phyloP scores from a whole-genome alignment of 1,140 invertebrate genomes.

The Chlorops oryzae region DNA sequence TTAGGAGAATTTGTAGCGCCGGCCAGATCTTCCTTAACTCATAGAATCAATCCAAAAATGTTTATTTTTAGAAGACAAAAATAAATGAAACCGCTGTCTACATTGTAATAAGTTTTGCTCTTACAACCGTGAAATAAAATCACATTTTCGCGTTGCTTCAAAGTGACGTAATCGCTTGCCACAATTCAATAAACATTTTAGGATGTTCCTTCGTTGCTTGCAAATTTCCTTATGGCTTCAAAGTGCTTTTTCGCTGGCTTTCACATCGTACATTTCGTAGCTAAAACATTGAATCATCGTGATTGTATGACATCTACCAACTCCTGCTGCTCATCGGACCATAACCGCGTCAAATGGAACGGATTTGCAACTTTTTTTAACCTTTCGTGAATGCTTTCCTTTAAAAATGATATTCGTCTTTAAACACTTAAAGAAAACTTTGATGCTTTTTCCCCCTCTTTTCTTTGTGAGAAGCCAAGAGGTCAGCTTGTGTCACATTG shows the following conservation, averaged over 20 bases:
- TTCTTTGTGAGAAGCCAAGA: constrained; percentile 41
- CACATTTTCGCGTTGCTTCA: neutral
- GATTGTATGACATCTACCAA: constrained; percentile 64
- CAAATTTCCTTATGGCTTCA: constrained; percentile 83
- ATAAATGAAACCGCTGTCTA: too few relatives aligned
- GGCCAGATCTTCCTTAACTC: too few relatives aligned
- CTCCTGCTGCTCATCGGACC: constrained; percentile 65
- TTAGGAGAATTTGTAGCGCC: too few relatives aligned
- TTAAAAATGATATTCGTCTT: constrained; percentile 2
- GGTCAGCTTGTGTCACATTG: constrained; percentile 40
- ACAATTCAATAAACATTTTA: neutral
- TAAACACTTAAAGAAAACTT: constrained; percentile 47
- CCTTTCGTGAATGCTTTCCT: neutral
- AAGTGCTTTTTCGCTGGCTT: constrained; percentile 80
- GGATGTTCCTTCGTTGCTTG: constrained; percentile 9
- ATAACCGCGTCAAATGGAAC: constrained; percentile 63
- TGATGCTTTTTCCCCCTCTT: constrained; percentile 43
- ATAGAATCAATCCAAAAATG: too few relatives aligned
- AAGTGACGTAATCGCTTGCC: neutral
- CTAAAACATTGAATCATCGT: constrained; percentile 58
- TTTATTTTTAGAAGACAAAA: too few relatives aligned
- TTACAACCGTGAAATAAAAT: neutral
- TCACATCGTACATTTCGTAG: constrained; percentile 62
- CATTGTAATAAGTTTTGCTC: too few relatives aligned
- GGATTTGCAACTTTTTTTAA: constrained; percentile 37